Base-by-base conservation (phyloP, 2,888 invertebrate species). In the Cylindroiulus punctatus region DNA sequence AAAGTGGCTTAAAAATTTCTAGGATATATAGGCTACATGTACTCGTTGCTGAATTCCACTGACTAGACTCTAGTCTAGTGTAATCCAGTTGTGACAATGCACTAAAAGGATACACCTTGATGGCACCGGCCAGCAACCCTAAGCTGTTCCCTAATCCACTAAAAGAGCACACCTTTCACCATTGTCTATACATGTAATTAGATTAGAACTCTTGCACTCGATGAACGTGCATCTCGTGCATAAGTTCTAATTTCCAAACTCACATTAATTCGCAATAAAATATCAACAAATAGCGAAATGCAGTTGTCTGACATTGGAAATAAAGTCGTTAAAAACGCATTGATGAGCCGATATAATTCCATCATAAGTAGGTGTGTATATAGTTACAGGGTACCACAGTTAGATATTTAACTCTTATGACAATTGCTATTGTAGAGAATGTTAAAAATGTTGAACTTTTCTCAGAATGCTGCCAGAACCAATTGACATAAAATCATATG, bases 261-360 rank as follows among this genome's bases (percentile, higher is more conserved):
- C 36, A 19, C n/a, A 17, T 52, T 19, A 17, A 19, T 47, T 47
- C 17, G 47, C n/a, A n/a, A n/a, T n/a, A n/a, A n/a, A 17, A 52
- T 19, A 3, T 52, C 5, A n/a, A n/a, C 3, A n/a, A 52, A 3
- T 5, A 52, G n/a, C n/a, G n/a, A 36, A 36, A 82, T 82, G 82
- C 36, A 82, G 8, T 82, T 82, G 42, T 82, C 82, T 22, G 82
- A 82, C 14, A 42, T 82, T 82, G n/a, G 36, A 32, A 82, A 82
- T 14, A 82, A 82, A 82, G 82, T 82, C 30, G 42, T 82, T 22
- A 82, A 14, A 32, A 42, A 8, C 42, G 40, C 36, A 19, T 32
- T 82, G n/a, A 40, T 36, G 82, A 36, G n/a, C 5, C 19, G 82
- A 32, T 82, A 82, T n/a, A n/a, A 82, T 32, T 36, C 82, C 36